Base-by-base conservation (phyloP, 2,888 invertebrate species). In the Trissolcus brochymenae region DNA sequence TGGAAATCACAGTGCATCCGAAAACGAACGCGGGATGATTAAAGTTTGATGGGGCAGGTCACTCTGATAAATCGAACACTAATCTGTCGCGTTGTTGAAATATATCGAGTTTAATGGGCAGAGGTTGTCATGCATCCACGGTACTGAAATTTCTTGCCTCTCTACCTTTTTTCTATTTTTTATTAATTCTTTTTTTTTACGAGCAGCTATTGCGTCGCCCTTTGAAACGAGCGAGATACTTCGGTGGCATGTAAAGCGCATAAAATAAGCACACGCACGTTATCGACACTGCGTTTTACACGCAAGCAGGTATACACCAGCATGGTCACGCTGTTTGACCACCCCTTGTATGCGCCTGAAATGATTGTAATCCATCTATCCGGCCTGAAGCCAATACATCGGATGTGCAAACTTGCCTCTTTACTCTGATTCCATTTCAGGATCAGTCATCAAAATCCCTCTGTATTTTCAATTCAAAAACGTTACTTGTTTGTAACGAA, bases 361-460 rank as follows among this genome's bases (percentile, higher is more conserved):
- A 89, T 88, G 85, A 88, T 88, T 87, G 87, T 88, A 88, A 89
- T 88, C 88, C 88, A 87, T 88, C 88, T 88, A 88, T 88, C 88
- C 88, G 87, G 88, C 84, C 83, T 76, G 79, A 82, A 81, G 83
- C 84, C 84, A 84, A 86, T 87, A 86, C 86, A 84, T 87, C 86
- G 85, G 86, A 87, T 81, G 83, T 81, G 78, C 79, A 68, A 79
- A 77, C 68, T 77, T 77, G 71, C 77, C 75, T 75, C 74, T 77
- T 75, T 76, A 68, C 77, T 64, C 64, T 77, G 77, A 78, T 80
- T 80, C 64, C 76, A 80, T 80, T 80, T 79, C 60, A 61, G 67
- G 73, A 73, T 73, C 73, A 51, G 68, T 73, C 67, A 77, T 70
- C 77, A 51, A 60, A 78, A 73, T 73, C 70, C 64, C 17, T 64